phyloP scores from a whole-genome alignment of 1,140 invertebrate species.

The Orussus abietinus region DNA sequence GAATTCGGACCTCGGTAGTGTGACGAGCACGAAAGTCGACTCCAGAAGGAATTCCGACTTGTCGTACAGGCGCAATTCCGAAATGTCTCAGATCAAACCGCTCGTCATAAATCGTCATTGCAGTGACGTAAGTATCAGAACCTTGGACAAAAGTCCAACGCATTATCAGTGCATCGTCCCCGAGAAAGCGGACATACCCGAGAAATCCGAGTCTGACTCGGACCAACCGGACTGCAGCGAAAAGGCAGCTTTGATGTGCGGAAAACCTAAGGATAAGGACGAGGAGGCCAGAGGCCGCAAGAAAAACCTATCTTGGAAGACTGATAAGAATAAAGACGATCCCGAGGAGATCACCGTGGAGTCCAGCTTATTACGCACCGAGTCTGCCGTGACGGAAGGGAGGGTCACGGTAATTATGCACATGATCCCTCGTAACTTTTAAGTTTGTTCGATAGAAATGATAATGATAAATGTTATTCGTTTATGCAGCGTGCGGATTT shows the following conservation, averaged over 20 bases:
- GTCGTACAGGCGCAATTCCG: constrained; percentile 35
- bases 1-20: constrained; percentile 38
- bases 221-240: constrained; percentile 45
- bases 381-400: constrained; percentile 21
- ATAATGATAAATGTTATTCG: background rate
- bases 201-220: constrained; percentile 45
- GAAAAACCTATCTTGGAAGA: constrained; percentile 46
- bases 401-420: constrained; percentile 25
- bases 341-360: constrained; percentile 44
- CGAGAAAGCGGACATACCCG: constrained; percentile 33
- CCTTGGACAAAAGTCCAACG: constrained; percentile 40
- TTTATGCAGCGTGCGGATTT: constrained; percentile 35
- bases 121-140: constrained; percentile 43
- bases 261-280: constrained; percentile 28
- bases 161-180: constrained; percentile 29
- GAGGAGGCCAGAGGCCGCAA: constrained; percentile 37
- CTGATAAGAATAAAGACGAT: constrained; percentile 37
- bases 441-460: constrained; percentile 20
- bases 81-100: constrained; percentile 34
- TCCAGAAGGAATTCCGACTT: constrained; percentile 40
- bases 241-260: constrained; percentile 40
- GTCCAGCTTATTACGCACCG: constrained; percentile 44
- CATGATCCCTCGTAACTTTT: constrained; percentile 4
- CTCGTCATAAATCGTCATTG: constrained; percentile 37
- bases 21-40: constrained; percentile 26